A percentile compares a stretch with the other conserved stretches of the same genome.
Conservation (phyloP, 2,888 invertebrate species). For the Pyralis farinalis region DNA sequence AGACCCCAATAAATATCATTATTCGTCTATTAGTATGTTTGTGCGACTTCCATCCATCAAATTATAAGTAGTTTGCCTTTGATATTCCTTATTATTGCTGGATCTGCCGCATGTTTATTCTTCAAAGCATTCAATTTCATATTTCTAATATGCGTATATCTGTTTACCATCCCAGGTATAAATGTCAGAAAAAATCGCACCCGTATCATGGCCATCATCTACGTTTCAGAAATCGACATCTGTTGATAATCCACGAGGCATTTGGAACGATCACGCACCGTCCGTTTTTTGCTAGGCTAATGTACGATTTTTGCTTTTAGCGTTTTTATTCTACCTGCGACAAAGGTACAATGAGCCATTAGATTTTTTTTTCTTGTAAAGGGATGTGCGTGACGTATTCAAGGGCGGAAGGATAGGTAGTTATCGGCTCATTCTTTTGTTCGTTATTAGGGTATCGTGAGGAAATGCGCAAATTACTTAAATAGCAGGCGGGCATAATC, state of each 20-base stretch:
- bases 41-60: not conserved
- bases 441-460: slow-evolving; percentile 57
- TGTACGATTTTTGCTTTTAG: slow-evolving; percentile 42
- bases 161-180: slow-evolving; percentile 42
- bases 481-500: slow-evolving; percentile 24
- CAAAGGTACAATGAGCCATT: slow-evolving; percentile 57
- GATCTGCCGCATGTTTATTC: not conserved
- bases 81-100: not conserved
- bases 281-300: slow-evolving; percentile 54
- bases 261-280: slow-evolving; percentile 64
- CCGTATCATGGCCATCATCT: slow-evolving; percentile 55
- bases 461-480: slow-evolving; percentile 63
- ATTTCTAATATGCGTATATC: slow-evolving; percentile 9
- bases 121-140: slow-evolving; percentile 5
- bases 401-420: slow-evolving; percentile 75
- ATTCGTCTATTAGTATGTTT: not conserved
- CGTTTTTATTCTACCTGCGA: slow-evolving; percentile 68
- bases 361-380: slow-evolving; percentile 57
- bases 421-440: slow-evolving; percentile 50
- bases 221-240: slow-evolving; percentile 59
- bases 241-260: slow-evolving; percentile 59
- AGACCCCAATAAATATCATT: not conserved
- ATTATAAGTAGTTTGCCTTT: not conserved
- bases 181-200: slow-evolving; percentile 34
- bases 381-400: slow-evolving; percentile 72